phyloP scores from a whole-genome alignment of 1,140 invertebrate genomes.

The Scaptomyza pallida region DNA sequence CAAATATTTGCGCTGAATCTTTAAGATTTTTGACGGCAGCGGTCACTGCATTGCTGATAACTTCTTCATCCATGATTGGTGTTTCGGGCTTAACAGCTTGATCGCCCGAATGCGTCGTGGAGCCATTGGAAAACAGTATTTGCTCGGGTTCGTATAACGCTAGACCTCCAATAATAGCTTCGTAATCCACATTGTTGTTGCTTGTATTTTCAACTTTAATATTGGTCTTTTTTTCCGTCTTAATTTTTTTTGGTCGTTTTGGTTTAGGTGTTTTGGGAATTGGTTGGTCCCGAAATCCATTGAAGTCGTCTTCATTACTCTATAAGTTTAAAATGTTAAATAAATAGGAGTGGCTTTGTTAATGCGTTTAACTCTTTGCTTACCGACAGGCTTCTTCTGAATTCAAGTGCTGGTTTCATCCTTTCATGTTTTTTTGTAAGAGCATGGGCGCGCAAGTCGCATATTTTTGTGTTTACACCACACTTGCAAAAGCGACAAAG shows the following conservation, averaged over 20 bases:
- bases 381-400: slow-evolving; percentile 16
- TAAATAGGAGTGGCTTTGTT: not conserved
- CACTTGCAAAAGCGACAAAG: slow-evolving; percentile 69
- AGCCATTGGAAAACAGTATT: slow-evolving; percentile 51
- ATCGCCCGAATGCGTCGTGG: slow-evolving; percentile 16
- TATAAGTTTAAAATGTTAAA: not conserved
- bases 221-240: not conserved
- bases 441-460: slow-evolving; percentile 66
- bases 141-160: slow-evolving; percentile 64
- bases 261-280: not conserved
- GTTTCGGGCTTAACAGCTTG: slow-evolving; percentile 7
- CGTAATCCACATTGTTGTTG: slow-evolving; percentile 50
- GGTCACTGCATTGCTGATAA: slow-evolving; percentile 64
- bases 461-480: slow-evolving; percentile 71
- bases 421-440: slow-evolving; percentile 63
- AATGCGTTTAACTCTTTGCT: not conserved
- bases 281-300: not conserved
- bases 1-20: slow-evolving; percentile 63
- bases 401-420: slow-evolving; percentile 2
- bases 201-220: slow-evolving; percentile 20
- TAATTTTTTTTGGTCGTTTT: slow-evolving; percentile 13
- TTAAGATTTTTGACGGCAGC: slow-evolving; percentile 43
- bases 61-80: slow-evolving; percentile 51
- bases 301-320: slow-evolving; percentile 24
- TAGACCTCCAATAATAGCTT: slow-evolving; percentile 63